These are phyloP conservation scores for Astropecten irregularis DNA, from an alignment of 53 echinoderm and acorn worm genomes.

Conservation along the genomic window DNA sequence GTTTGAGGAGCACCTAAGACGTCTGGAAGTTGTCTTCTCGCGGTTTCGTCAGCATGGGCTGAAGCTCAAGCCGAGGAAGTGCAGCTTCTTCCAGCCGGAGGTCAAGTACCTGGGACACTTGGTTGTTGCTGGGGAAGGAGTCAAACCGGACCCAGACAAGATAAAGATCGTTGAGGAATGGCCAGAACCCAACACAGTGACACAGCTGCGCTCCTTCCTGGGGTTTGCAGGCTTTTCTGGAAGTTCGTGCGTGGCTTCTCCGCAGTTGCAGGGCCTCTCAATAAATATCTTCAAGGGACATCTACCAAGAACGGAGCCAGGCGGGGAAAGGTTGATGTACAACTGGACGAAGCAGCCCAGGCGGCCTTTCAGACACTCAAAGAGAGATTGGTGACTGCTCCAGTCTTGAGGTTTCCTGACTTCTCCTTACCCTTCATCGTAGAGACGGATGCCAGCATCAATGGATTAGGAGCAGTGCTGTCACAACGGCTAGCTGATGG, in stretches of 20 bases:
- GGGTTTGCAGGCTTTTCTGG: slow-evolving; percentile 63
- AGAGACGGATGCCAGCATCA: too few relatives aligned
- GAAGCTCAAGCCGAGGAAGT: slow-evolving; percentile 57
- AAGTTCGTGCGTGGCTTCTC: slow-evolving; percentile 55
- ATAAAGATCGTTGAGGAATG: slow-evolving; percentile 25
- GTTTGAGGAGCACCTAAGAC: slow-evolving; percentile 43
- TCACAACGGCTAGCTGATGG: too few relatives aligned
- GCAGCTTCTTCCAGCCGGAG: slow-evolving; percentile 39
- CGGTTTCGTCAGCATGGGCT: slow-evolving; percentile 48
- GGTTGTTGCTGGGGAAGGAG: neutral
- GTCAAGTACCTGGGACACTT: slow-evolving; percentile 49
- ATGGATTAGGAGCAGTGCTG: slow-evolving; percentile 43
- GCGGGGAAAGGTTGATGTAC: neutral
- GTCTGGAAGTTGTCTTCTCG: slow-evolving; percentile 41
- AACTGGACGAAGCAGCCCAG: neutral
- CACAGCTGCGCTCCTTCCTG: slow-evolving; percentile 44
- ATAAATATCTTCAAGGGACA: too few relatives aligned
- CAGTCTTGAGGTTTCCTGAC: slow-evolving; percentile 50
- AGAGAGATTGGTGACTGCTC: slow-evolving; percentile 16
- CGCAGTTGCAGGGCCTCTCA: slow-evolving; percentile 48
- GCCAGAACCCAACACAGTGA: slow-evolving; percentile 41
- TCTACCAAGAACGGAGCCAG: too few relatives aligned
- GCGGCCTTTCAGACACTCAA: slow-evolving; percentile 35
- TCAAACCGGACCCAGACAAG: neutral
- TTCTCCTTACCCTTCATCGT: neutral